Percentiles rank a stretch among this genome's conserved stretches.
These are phyloP conservation scores for Microtus oregoni DNA, from an alignment of 2,113 vertebrate genomes.

Conservation along the genomic window DNA sequence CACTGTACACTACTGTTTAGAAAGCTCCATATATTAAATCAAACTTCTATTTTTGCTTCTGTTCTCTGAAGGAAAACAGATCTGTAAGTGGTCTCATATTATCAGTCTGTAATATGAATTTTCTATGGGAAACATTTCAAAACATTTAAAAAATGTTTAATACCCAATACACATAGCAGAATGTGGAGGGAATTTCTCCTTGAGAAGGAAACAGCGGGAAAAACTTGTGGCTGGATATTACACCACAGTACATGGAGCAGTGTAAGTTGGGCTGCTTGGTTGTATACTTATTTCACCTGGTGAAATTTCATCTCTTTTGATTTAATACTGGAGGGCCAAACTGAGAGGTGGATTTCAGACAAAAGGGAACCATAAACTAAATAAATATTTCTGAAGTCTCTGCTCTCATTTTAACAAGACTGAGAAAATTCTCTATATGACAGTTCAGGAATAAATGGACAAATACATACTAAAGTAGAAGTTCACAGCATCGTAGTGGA, in stretches of 20 bases:
- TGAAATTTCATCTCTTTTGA: not conserved
- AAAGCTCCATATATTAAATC: not conserved
- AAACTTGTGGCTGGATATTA: not conserved
- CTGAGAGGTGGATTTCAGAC: not conserved
- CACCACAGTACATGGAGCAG: not conserved
- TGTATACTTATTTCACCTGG: not conserved
- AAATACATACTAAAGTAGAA: not conserved
- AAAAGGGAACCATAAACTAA: not conserved
- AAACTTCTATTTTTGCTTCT: not conserved
- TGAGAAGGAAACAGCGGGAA: not conserved
- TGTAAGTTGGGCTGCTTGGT: accelerated
- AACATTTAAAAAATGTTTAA: not conserved
- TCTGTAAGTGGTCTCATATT: not conserved
- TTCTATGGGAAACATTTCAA: not conserved
- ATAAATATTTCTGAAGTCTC: not conserved
- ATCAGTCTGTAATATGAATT: accelerated
- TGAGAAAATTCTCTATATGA: not conserved
- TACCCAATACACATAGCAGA: not conserved
- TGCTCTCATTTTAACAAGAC: not conserved
- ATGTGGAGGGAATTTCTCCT: not conserved
- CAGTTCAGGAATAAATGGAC: not conserved
- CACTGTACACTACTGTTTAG: not conserved
- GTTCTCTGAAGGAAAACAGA: not conserved
- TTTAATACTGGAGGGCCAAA: conserved; percentile 3
- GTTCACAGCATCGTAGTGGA: not conserved